Conservation (phyloP, 2,888 invertebrate genomes). For the Patella depressa region DNA sequence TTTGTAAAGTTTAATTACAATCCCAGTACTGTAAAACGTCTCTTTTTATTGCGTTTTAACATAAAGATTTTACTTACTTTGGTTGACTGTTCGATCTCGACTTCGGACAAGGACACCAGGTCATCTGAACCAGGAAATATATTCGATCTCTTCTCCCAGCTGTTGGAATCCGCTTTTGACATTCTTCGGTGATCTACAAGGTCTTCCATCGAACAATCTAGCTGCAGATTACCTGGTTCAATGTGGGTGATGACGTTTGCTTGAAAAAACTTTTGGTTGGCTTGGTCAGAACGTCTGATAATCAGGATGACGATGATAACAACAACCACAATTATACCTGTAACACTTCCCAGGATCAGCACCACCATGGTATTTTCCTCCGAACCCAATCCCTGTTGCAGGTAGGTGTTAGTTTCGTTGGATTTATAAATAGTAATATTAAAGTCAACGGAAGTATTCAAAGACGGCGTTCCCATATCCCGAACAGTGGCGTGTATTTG, state of each 20-base stretch:
- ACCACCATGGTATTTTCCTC: conserved; percentile 39
- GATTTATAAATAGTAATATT: conserved; percentile 38
- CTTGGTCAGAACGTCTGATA: conserved; percentile 36
- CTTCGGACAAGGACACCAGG: neutral
- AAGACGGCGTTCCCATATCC: conserved; percentile 27
- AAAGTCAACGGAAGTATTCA: conserved; percentile 33
- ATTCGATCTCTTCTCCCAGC: neutral
- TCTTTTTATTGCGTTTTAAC: too few species aligned
- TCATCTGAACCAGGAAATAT: neutral
- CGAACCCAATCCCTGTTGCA: neutral
- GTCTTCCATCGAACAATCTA: neutral
- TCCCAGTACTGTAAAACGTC: too few species aligned
- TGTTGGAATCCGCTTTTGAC: neutral
- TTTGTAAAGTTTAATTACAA: too few species aligned
- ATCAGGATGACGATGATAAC: conserved; percentile 41
- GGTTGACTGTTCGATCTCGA: neutral
- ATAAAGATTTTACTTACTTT: too few species aligned
- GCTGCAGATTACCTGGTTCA: neutral
- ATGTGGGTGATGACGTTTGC: conserved; percentile 12
- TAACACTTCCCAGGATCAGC: conserved; percentile 39
- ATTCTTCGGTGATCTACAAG: neutral
- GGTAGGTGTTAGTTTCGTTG: conserved; percentile 27
- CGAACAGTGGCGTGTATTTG: conserved; percentile 36
- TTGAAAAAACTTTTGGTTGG: conserved; percentile 29
- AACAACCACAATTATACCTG: conserved; percentile 39